A percentile compares a stretch with the other conserved stretches of the same genome.
phyloP scores from a whole-genome alignment of 2,797 vertebrate genomes.

The Pangasius djambal region DNA sequence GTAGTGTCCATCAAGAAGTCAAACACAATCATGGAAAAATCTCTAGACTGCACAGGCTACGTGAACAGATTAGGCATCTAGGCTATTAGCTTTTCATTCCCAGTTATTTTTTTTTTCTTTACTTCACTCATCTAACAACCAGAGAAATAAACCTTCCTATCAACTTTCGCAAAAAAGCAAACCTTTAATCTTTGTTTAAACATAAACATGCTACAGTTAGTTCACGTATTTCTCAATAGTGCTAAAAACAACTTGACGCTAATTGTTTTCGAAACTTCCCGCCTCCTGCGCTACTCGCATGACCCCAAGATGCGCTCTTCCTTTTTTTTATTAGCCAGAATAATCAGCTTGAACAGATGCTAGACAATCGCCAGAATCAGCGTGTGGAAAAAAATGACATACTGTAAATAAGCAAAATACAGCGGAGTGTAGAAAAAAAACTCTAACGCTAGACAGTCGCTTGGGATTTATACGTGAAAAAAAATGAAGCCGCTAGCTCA shows the following conservation, averaged over 20 bases:
- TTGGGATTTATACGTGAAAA: background rate
- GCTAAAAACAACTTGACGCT: background rate
- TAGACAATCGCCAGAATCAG: background rate
- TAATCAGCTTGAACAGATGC: background rate
- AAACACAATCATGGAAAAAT: background rate
- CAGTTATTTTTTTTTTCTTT: background rate
- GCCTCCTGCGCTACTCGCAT: background rate
- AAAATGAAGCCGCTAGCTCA: background rate
- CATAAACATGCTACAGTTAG: too few relatives aligned
- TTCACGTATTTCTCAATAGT: background rate
- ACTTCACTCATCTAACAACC: background rate
- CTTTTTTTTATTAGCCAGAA: too few relatives aligned
- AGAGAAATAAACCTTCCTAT: background rate
- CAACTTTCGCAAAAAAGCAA: background rate
- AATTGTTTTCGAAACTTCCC: background rate
- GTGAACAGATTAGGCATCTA: too few relatives aligned
- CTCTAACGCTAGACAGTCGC: background rate
- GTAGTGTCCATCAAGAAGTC: background rate
- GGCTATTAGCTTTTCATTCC: background rate
- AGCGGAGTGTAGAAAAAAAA: background rate
- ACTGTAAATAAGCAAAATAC: background rate
- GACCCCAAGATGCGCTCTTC: background rate
- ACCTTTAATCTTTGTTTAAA: background rate
- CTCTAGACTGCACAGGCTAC: background rate
- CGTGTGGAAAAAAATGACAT: background rate